These are phyloP conservation scores for Stylophora pistillata DNA, from an alignment of 64 coral and sea anemone species.

Conservation along the genomic window DNA sequence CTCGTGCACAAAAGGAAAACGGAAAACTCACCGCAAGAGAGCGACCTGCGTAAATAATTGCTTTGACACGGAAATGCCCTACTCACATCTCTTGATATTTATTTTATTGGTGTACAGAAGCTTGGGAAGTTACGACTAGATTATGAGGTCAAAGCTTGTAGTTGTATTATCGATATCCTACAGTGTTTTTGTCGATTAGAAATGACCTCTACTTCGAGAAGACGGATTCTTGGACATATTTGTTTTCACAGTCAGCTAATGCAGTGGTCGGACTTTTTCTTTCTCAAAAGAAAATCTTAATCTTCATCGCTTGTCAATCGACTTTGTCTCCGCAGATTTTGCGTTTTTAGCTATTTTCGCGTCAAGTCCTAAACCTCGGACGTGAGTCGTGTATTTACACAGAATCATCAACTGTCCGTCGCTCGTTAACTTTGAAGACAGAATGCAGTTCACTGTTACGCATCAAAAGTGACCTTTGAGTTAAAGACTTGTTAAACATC, in stretches of 20 bases:
- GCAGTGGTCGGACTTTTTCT: background rate
- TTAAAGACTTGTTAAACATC: conserved; percentile 36
- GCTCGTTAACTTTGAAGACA: background rate
- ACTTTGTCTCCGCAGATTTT: too few species aligned
- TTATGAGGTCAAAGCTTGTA: conserved; percentile 13
- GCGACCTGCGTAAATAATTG: conserved; percentile 20
- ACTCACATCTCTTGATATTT: background rate
- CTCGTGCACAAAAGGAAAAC: background rate
- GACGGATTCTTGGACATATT: background rate
- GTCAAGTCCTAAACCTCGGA: background rate
- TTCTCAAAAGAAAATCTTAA: background rate
- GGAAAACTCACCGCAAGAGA: background rate
- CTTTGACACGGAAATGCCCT: conserved; percentile 44
- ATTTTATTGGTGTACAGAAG: background rate
- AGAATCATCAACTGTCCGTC: background rate
- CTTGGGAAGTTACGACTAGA: background rate
- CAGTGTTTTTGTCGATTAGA: conserved; percentile 43
- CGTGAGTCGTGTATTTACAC: background rate
- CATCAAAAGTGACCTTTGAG: conserved; percentile 9
- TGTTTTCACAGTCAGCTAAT: background rate
- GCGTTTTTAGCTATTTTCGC: too few species aligned
- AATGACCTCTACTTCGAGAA: conserved; percentile 33
- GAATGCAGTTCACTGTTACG: background rate
- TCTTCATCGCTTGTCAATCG: background rate
- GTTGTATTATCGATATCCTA: conserved; percentile 26